Evolutionary conservation across 2,113 vertebrate genomes (phyloP).

Genomic region (Alosa alosa): DNA sequence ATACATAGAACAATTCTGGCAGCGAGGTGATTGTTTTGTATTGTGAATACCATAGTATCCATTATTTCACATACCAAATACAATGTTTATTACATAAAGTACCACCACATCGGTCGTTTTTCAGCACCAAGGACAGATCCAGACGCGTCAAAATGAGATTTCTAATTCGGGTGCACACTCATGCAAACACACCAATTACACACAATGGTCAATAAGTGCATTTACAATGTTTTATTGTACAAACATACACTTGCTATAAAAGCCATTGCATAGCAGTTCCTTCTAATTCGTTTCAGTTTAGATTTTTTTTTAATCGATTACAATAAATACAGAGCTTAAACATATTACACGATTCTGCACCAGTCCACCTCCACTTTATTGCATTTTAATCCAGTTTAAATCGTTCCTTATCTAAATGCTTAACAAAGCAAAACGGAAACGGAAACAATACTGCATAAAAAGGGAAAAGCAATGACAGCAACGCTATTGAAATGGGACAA

Average conservation of each 20-base stretch:
- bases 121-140: not conserved
- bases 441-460: not conserved
- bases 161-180: not conserved
- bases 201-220: not conserved
- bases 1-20: not conserved
- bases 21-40: not conserved
- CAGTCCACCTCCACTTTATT: constrained; percentile 51
- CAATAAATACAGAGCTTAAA: constrained; percentile 81
- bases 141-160: not conserved
- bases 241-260: constrained; percentile 99
- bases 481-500: not conserved
- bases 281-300: constrained; percentile 67
- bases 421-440: not conserved
- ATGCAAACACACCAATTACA: constrained; percentile 11
- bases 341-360: constrained; percentile 57
- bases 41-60: not conserved
- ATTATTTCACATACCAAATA: not conserved
- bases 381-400: not conserved
- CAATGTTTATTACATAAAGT: too few relatives aligned
- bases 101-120: not conserved
- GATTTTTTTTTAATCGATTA: constrained; percentile 74
- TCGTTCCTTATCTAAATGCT: not conserved
- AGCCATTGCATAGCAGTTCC: constrained; percentile 76
- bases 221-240: constrained; percentile 79
- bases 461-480: not conserved